phyloP scores from a whole-genome alignment of 2,113 vertebrate genomes.

The Eretmochelys imbricata region DNA sequence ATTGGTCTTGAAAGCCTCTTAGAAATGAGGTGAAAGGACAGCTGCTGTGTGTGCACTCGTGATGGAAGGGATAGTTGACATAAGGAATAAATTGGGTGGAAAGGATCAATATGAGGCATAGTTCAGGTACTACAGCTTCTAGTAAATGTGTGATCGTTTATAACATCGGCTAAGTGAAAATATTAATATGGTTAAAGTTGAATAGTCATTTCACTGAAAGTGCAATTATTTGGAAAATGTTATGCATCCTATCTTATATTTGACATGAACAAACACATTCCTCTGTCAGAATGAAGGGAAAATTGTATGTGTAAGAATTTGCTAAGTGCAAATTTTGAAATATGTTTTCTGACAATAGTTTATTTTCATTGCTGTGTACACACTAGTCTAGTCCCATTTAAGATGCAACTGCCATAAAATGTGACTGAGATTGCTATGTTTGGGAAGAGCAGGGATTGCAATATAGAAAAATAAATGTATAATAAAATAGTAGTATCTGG shows the following conservation, averaged over 20 bases:
- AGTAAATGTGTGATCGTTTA: neutral
- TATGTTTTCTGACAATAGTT: constrained; percentile 35
- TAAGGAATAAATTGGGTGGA: neutral
- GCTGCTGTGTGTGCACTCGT: neutral
- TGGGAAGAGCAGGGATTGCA: neutral
- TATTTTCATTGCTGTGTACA: constrained; percentile 48
- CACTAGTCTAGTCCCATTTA: constrained; percentile 41
- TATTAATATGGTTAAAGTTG: neutral
- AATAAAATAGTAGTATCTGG: rapidly evolving
- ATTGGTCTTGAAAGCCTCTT: constrained; percentile 24
- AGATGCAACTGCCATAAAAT: neutral
- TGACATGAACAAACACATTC: constrained; percentile 28
- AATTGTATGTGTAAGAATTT: constrained; percentile 38
- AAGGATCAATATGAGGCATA: neutral
- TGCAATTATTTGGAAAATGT: constrained; percentile 40
- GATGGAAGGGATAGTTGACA: neutral
- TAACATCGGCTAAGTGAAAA: neutral
- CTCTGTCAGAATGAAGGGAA: constrained; percentile 58
- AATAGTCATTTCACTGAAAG: neutral
- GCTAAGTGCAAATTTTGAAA: constrained; percentile 57
- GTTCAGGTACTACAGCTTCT: neutral
- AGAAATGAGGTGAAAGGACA: neutral
- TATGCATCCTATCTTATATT: constrained; percentile 20
- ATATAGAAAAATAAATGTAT: neutral
- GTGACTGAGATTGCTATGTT: neutral